A percentile compares a stretch with the other conserved stretches of the same genome.
Evolutionary conservation across 2,113 vertebrate species (phyloP).

Genomic region (Callionymus lyra): DNA sequence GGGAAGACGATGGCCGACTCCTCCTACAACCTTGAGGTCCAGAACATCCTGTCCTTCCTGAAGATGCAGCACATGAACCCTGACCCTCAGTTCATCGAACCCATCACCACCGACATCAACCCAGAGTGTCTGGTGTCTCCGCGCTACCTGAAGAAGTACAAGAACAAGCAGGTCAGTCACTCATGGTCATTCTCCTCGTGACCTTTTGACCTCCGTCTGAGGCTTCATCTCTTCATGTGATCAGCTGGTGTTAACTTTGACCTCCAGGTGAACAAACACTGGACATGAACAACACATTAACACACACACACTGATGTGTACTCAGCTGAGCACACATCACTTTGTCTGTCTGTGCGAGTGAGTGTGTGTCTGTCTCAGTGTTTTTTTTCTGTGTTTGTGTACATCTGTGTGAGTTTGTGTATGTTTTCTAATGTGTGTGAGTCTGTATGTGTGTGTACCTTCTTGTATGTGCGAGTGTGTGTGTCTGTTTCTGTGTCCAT

Average conservation of each 20-base stretch:
- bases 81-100: slow-evolving; percentile 89
- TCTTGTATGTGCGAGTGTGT: too few species aligned
- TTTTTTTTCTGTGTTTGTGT: too few species aligned
- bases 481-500: too few species aligned
- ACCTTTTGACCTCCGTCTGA: not conserved
- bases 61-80: slow-evolving; percentile 99
- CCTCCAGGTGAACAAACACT: too few species aligned
- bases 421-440: too few species aligned
- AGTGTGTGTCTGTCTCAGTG: too few species aligned
- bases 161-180: slow-evolving; percentile 87
- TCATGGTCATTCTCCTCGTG: not conserved
- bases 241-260: too few species aligned
- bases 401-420: too few species aligned
- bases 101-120: slow-evolving; percentile 88
- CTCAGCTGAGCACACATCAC: slow-evolving; percentile 48
- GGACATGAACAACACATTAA: slow-evolving; percentile 19
- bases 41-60: slow-evolving; percentile 97
- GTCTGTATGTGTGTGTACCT: too few species aligned
- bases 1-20: slow-evolving; percentile 99
- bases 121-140: slow-evolving; percentile 95
- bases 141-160: slow-evolving; percentile 95
- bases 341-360: too few species aligned
- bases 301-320: slow-evolving; percentile 23
- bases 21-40: slow-evolving; percentile 92
- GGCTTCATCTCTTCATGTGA: too few species aligned